Percentiles rank a stretch among this genome's conserved stretches.
Conservation (phyloP, 2,113 vertebrate genomes). For the Isichthys henryi region DNA sequence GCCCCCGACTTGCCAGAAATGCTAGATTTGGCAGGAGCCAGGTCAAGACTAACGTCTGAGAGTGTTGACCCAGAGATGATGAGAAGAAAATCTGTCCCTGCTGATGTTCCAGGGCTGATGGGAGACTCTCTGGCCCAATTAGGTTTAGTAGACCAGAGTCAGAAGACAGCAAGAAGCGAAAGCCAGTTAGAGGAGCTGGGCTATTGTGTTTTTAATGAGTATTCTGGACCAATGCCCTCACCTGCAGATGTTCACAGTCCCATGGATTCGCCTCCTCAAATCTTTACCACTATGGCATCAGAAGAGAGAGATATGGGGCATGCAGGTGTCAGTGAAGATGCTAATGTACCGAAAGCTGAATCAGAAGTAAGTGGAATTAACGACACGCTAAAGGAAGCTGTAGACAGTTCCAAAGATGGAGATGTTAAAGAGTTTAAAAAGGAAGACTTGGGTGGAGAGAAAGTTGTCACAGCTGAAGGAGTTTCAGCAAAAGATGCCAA, state of each 20-base stretch:
- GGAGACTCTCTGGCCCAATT: slow-evolving; percentile 65
- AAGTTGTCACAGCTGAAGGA: neutral
- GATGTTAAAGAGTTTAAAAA: neutral
- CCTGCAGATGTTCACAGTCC: slow-evolving; percentile 75
- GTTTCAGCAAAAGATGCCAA: neutral
- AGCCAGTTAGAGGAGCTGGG: slow-evolving; percentile 91
- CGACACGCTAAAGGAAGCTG: neutral
- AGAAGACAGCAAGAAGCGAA: slow-evolving; percentile 71
- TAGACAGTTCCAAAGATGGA: slow-evolving; percentile 3
- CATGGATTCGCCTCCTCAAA: slow-evolving; percentile 46
- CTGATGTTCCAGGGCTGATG: slow-evolving; percentile 56
- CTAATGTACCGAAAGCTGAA: slow-evolving; percentile 19
- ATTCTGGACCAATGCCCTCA: slow-evolving; percentile 90
- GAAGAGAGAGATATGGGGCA: slow-evolving; percentile 44
- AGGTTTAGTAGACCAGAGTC: slow-evolving; percentile 68
- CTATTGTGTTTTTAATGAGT: slow-evolving; percentile 98
- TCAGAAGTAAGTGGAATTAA: slow-evolving; percentile 23
- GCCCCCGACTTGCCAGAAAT: slow-evolving; percentile 92
- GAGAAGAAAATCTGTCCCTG: slow-evolving; percentile 69
- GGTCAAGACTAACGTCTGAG: slow-evolving; percentile 80
- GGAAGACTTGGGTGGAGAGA: slow-evolving; percentile 4
- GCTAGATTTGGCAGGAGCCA: slow-evolving; percentile 84
- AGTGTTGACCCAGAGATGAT: slow-evolving; percentile 71
- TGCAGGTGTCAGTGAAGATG: slow-evolving; percentile 8
- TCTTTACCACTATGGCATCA: slow-evolving; percentile 56